phyloP scores from a whole-genome alignment of 2,113 vertebrate species.

The Pycnonotus jocosus region DNA sequence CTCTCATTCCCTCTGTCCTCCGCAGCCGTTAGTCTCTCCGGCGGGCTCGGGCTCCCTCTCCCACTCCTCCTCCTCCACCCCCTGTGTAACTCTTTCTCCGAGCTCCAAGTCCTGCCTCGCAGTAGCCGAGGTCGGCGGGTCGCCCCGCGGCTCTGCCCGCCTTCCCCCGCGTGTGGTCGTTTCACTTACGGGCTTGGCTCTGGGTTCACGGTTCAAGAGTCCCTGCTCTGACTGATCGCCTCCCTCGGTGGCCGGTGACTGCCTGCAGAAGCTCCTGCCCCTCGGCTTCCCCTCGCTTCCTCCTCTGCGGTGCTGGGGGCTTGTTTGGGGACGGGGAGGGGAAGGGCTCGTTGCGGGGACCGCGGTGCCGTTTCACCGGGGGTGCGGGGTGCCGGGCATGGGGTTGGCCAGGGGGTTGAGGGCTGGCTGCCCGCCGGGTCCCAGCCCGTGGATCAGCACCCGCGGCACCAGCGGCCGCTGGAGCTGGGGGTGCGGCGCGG shows the following conservation, averaged over 20 bases:
- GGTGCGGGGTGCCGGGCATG: conserved; percentile 86
- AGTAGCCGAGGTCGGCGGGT: background rate
- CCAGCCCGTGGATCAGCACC: conserved; percentile 95
- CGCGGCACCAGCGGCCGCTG: conserved; percentile 96
- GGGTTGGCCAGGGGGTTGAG: conserved; percentile 89
- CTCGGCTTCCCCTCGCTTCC: conserved; percentile 58
- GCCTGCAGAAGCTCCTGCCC: conserved; percentile 47
- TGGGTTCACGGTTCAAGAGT: conserved; percentile 58
- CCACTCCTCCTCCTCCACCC: background rate
- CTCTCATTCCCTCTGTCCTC: conserved; percentile 52
- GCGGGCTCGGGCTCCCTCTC: conserved; percentile 1
- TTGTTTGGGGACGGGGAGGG: conserved; percentile 63
- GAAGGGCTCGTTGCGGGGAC: conserved; percentile 57
- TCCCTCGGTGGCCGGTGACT: conserved; percentile 42
- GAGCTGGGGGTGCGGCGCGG: conserved; percentile 88
- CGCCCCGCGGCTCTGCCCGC: conserved; percentile 17
- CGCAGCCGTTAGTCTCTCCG: conserved; percentile 30
- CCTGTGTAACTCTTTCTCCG: background rate
- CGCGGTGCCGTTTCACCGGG: conserved; percentile 78
- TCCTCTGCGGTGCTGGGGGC: conserved; percentile 67
- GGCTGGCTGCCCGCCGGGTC: conserved; percentile 91
- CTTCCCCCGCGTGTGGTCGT: conserved; percentile 49
- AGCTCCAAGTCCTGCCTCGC: conserved; percentile 30
- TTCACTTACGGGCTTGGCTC: conserved; percentile 57
- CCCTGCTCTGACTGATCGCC: conserved; percentile 55